Base-by-base conservation (phyloP, 2,888 invertebrate genomes). In the Pandemis corylana region DNA sequence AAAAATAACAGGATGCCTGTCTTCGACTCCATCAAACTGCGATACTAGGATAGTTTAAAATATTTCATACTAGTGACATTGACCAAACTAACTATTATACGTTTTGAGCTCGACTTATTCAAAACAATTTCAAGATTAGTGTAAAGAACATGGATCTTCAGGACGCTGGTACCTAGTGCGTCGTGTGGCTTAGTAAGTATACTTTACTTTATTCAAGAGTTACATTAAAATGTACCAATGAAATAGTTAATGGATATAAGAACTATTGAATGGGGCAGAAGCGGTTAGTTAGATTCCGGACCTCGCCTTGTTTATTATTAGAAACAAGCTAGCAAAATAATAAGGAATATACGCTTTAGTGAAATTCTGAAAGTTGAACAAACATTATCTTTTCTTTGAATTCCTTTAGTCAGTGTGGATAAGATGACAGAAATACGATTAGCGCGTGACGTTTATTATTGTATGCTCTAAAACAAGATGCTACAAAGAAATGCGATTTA, bases 361-460 rank as follows among this genome's bases (percentile, higher is more conserved):
- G 51, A 68, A 68, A 61, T 3, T 68, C 12, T 46, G 51, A 68
- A 68, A 61, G 7, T 68, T 20, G 59, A 28, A 61, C 46, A 56
- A 44, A 68, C 3, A 15, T 13, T n/a, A n/a, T 28, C 13, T 42
- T 15, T 42, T 56, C 59, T 56, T 61, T 7, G 4, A 28, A 67
- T 41, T 67, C 15, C 2, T 53, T 36, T 53, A 5, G 66, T n/a
- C 51, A 41, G 51, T 68, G 42, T n/a, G 51, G 53, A 15, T 67
- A 44, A 68, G 67, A 42, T 64, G 49, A 66, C 28, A 36, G 51
- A 53, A 51, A 66, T 41, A 68, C 56, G 56, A 41, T 68, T 68
- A 56, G 3, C 20, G 44, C 12, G 10, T 56, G 56, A 56, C 68
- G 41, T 68, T 41, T 68, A 15, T 44, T 59, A 68, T 59, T 67